Base-by-base conservation (phyloP, 1,140 invertebrate genomes). In the Drepana arcuata region DNA sequence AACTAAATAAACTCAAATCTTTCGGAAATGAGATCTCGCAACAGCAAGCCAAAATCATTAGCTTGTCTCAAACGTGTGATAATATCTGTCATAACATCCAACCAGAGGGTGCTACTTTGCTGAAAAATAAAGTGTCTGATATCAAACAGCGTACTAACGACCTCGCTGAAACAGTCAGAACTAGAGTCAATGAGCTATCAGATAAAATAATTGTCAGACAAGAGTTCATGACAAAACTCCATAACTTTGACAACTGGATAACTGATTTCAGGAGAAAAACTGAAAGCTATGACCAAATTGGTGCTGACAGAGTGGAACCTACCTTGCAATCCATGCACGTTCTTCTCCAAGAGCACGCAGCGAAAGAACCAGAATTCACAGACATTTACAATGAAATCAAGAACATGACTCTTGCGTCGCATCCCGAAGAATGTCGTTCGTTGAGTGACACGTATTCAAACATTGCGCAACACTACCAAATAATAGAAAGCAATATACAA, bases 181-280 rank as follows among this genome's bases (percentile, higher is more conserved):
- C 88, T 11, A 89, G 89, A 67, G 92, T 94, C 15, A 94, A 94
- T 66, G 85, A 88, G 23, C 77, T 94, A 0, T 93, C 93, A 2
- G 93, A 95, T 66, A 88, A 91, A 12, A 89, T 95, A 16, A 87
- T 94, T 21, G 86, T 90, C 2, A 84, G 90, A 49, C 92, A 96
- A 84, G 94, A 97, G 65, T 94, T 96, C 49, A 89, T 93, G 53
- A 89, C 90, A 13, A 92, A 92, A 63, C 83, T 97, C 28, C 86
- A 89, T 7, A 90, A 91, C 46, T 94, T 97, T 61, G 89, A 91
- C 29, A 91, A 90, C 32, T 96, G 94, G 93, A 89, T 97, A 74
- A 90, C 91, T 26, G 87, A 91, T 34, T 85, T 95, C 27, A 86
- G 90, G 50, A 84, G 88, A 11, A 90, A 92, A 53, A 87, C 93